These are phyloP conservation scores for Odontomachus brunneus DNA, from an alignment of 1,140 invertebrate genomes.

Conservation along the genomic window DNA sequence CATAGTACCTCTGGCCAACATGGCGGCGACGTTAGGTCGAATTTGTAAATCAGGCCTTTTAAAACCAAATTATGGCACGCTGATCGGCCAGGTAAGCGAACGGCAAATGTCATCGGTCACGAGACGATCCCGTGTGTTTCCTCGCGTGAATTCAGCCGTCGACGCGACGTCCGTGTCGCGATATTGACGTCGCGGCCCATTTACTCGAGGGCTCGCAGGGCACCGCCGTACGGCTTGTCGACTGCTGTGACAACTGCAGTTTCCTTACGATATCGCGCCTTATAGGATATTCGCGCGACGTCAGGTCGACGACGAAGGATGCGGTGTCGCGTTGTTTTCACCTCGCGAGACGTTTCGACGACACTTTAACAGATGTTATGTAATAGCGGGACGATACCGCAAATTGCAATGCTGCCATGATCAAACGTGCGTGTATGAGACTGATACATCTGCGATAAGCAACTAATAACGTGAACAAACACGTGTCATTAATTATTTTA, in stretches of 20 bases:
- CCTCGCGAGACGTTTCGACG: slow-evolving; percentile 19
- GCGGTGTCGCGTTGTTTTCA: not conserved
- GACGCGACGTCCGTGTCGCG: not conserved
- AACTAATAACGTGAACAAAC: not conserved
- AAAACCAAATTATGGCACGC: slow-evolving; percentile 86
- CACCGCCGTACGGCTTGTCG: slow-evolving; percentile 72
- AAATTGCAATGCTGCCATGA: slow-evolving; percentile 79
- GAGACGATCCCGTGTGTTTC: not conserved
- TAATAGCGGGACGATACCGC: slow-evolving; percentile 74
- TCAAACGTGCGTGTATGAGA: slow-evolving; percentile 62
- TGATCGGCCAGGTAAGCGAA: slow-evolving; percentile 85
- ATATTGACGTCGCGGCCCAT: slow-evolving; percentile 18
- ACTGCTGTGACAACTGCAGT: slow-evolving; percentile 76
- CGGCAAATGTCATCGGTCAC: not conserved
- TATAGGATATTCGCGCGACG: not conserved
- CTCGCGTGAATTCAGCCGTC: not conserved
- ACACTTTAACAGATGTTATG: slow-evolving; percentile 77
- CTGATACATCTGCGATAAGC: not conserved
- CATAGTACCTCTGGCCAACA: slow-evolving; percentile 87
- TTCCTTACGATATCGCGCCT: slow-evolving; percentile 1
- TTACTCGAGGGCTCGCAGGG: not conserved
- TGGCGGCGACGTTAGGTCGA: slow-evolving; percentile 93
- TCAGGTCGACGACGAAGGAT: not conserved
- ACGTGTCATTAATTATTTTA: not conserved
- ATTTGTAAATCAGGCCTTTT: slow-evolving; percentile 92